Conservation (phyloP, 2,113 vertebrate species). For the Gavia stellata region DNA sequence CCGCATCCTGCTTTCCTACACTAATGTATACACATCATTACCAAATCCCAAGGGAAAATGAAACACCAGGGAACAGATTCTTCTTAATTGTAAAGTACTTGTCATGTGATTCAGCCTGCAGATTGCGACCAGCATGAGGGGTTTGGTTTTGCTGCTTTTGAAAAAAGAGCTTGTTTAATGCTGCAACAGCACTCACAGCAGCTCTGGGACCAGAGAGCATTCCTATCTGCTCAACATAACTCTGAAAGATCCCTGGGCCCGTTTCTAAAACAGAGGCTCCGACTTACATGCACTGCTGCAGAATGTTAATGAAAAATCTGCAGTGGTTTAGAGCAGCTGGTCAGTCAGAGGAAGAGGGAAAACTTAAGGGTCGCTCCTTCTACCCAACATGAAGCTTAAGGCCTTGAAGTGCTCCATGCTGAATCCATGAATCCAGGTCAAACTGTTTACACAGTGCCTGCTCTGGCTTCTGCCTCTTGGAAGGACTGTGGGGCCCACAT, state of each 20-base stretch:
- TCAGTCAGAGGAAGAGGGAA: not conserved
- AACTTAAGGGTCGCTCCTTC: not conserved
- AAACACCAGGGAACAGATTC: conserved; percentile 16
- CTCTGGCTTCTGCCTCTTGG: not conserved
- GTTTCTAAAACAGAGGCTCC: not conserved
- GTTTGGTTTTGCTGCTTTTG: conserved; percentile 8
- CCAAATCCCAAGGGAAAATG: conserved; percentile 13
- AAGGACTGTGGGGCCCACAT: not conserved
- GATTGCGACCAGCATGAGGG: not conserved
- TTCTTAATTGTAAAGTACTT: not conserved
- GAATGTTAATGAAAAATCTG: not conserved
- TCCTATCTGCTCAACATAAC: not conserved
- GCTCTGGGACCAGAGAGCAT: not conserved
- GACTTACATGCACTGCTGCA: not conserved
- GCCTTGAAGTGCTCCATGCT: not conserved
- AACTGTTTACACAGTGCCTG: not conserved
- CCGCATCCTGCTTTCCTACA: not conserved
- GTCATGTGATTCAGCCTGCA: conserved; percentile 20
- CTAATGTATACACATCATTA: not conserved
- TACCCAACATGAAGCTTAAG: not conserved
- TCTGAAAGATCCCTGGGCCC: not conserved
- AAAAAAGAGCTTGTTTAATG: conserved; percentile 40
- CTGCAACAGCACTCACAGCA: conserved; percentile 14
- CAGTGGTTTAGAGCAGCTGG: not conserved
- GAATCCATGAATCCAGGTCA: conserved; percentile 25